A percentile compares a stretch with the other conserved stretches of the same genome.
phyloP scores from a whole-genome alignment of 1,140 invertebrate species.

The Bombus breviceps region DNA sequence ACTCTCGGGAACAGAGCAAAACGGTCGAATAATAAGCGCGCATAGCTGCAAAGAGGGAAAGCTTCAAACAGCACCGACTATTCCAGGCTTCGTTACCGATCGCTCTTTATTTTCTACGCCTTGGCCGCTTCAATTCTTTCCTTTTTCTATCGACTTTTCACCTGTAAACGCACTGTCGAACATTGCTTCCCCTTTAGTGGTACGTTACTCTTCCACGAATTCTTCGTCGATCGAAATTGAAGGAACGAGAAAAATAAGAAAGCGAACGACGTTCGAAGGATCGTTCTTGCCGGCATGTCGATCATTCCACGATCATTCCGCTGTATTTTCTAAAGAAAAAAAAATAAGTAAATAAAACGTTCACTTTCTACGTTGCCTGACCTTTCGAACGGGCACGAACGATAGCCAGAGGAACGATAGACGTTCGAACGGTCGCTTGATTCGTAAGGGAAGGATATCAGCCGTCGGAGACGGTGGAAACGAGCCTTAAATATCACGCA shows the following conservation, averaged over 20 bases:
- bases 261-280: background rate
- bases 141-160: background rate
- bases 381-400: background rate
- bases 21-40: background rate
- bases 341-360: background rate
- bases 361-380: background rate
- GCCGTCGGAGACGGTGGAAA: background rate
- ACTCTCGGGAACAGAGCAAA: background rate
- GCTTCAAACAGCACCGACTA: background rate
- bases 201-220: background rate
- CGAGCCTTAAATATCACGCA: background rate
- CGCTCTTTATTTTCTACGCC: background rate
- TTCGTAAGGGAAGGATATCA: background rate
- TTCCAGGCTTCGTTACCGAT: background rate
- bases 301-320: conserved; percentile 59
- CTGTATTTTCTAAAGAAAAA: background rate
- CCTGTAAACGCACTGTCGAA: background rate
- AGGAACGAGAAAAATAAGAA: background rate
- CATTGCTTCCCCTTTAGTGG: background rate
- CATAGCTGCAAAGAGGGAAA: background rate
- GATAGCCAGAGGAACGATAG: background rate
- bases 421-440: background rate
- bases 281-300: background rate
- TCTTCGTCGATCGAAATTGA: background rate
- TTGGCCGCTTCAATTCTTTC: background rate